A percentile compares a stretch with the other conserved stretches of the same genome.
Conservation (phyloP, 2,888 invertebrate species). For the Harpagoxenus sublaevis region DNA sequence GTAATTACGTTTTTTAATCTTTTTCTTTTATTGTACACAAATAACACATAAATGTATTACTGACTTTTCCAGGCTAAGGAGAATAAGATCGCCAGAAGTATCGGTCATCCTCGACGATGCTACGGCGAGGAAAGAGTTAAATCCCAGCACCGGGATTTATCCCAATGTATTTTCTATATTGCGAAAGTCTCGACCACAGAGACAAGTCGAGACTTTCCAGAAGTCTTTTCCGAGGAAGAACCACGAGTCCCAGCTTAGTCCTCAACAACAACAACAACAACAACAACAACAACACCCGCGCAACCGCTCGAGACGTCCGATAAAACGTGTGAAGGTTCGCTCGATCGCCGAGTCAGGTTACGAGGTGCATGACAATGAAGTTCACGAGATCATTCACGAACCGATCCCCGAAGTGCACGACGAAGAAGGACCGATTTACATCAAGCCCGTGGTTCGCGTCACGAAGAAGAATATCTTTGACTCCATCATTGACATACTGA, state of each 20-base stretch:
- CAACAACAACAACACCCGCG: neutral
- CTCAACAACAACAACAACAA: neutral
- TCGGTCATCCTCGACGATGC: neutral
- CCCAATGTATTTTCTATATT: neutral
- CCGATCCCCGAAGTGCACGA: conserved; percentile 43
- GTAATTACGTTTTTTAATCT: neutral
- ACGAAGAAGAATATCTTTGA: conserved; percentile 68
- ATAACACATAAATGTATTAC: neutral
- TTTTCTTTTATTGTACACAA: neutral
- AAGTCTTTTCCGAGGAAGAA: neutral
- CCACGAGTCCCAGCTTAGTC: neutral
- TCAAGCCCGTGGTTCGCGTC: conserved; percentile 68
- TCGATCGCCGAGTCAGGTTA: conserved; percentile 48
- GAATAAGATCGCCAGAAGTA: neutral
- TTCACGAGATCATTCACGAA: conserved; percentile 40
- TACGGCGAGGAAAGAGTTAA: neutral
- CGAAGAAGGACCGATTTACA: conserved; percentile 53
- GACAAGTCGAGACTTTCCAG: neutral
- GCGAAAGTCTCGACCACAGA: neutral
- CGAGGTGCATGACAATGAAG: conserved; percentile 60
- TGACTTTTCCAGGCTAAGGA: conserved; percentile 15
- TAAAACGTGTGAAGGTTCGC: conserved; percentile 17
- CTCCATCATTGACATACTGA: conserved; percentile 70
- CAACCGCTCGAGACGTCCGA: neutral
- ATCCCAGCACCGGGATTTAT: neutral